Percentiles rank a stretch among this genome's conserved stretches.
Conservation (phyloP, 2,113 vertebrate species). For the Carollia perspicillata region DNA sequence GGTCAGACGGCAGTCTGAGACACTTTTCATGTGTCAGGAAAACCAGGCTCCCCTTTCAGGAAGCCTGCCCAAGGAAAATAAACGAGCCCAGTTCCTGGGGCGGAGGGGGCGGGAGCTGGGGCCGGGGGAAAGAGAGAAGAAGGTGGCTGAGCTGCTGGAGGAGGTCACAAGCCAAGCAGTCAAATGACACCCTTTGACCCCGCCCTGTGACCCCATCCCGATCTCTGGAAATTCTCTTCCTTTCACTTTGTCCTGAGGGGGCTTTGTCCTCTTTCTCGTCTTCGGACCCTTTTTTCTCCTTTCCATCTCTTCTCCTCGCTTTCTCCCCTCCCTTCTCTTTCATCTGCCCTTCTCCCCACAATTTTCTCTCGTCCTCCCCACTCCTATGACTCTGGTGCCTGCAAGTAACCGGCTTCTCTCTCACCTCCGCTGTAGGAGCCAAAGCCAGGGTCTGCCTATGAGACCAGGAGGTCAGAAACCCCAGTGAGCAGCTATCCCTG, state of each 20-base stretch:
- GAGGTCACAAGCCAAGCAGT: slow-evolving; percentile 8
- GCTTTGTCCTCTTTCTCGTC: background rate
- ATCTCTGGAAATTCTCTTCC: background rate
- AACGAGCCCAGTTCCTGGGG: slow-evolving; percentile 60
- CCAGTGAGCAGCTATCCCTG: background rate
- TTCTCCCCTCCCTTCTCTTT: background rate
- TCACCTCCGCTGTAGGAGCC: background rate
- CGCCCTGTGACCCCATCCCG: background rate
- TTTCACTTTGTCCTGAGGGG: slow-evolving; percentile 2
- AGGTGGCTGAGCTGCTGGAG: background rate
- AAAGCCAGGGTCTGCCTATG: background rate
- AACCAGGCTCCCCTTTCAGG: slow-evolving; percentile 72
- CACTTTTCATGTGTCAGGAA: slow-evolving; percentile 72
- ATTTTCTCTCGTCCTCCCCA: background rate
- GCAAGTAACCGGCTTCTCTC: background rate
- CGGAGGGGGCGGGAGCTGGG: background rate
- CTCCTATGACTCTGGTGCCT: background rate
- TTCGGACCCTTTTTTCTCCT: background rate
- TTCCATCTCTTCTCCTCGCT: background rate
- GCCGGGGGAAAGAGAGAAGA: background rate
- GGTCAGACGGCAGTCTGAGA: slow-evolving; percentile 65
- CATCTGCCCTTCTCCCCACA: background rate
- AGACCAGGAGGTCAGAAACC: background rate
- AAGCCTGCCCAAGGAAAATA: slow-evolving; percentile 74
- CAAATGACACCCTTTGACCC: background rate